These are phyloP conservation scores for Pachycephus smyrnensis DNA, from an alignment of 2,888 invertebrate genomes.

Conservation along the genomic window DNA sequence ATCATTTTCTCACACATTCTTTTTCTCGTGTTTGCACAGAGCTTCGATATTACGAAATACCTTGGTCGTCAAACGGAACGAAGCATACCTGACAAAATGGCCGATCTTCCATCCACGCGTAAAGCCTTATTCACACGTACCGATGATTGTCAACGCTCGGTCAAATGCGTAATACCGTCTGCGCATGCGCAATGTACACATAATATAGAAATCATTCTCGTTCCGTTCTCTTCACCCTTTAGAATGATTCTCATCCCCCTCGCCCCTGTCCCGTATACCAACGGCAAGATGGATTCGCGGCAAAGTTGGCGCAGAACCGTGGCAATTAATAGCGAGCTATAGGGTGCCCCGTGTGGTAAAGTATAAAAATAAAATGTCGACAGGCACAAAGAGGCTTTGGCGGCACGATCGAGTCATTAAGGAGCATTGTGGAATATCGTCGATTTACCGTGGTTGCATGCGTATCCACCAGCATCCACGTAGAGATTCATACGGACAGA, in stretches of 20 bases:
- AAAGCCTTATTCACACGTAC: too few relatives aligned
- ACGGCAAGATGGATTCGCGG: slow-evolving; percentile 57
- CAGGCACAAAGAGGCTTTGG: slow-evolving; percentile 57
- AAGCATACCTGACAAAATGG: too few relatives aligned
- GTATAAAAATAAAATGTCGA: slow-evolving; percentile 48
- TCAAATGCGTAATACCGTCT: too few relatives aligned
- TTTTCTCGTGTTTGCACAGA: background rate
- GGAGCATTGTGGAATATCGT: slow-evolving; percentile 57
- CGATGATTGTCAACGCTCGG: too few relatives aligned
- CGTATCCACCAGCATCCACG: background rate
- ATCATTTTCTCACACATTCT: background rate
- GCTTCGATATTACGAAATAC: background rate
- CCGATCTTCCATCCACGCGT: too few relatives aligned
- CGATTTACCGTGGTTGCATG: slow-evolving; percentile 32
- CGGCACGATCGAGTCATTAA: slow-evolving; percentile 62
- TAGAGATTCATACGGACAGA: background rate
- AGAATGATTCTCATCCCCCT: background rate
- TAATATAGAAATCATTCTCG: background rate
- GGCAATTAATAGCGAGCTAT: slow-evolving; percentile 64
- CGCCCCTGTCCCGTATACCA: background rate
- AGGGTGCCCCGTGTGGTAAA: slow-evolving; percentile 63
- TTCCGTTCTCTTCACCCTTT: background rate
- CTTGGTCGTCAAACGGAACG: background rate
- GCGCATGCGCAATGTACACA: background rate
- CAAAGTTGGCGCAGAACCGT: slow-evolving; percentile 61